A percentile compares a stretch with the other conserved stretches of the same genome.
phyloP scores from a whole-genome alignment of 2,113 vertebrate species.

The Xiphorhynchus elegans region DNA sequence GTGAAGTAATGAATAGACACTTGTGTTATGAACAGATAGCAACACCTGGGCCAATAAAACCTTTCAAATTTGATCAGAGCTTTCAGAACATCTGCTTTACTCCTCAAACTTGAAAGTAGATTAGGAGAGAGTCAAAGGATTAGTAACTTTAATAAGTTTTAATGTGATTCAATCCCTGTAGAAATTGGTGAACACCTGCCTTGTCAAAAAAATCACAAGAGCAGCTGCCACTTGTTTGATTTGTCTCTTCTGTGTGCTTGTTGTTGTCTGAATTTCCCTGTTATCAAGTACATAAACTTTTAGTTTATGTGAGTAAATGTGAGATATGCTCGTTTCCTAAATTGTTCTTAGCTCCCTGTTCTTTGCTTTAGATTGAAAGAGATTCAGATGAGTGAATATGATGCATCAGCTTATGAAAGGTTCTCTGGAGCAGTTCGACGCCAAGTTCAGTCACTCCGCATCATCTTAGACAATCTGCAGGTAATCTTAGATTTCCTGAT shows the following conservation, averaged over 20 bases:
- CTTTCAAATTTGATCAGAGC: not conserved
- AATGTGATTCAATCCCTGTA: not conserved
- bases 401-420: slow-evolving; percentile 87
- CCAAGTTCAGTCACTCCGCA: slow-evolving; percentile 90
- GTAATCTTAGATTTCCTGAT: slow-evolving; percentile 64
- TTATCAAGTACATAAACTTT: not conserved
- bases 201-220: not conserved
- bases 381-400: slow-evolving; percentile 95
- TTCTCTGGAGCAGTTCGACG: slow-evolving; percentile 88
- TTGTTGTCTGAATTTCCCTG: not conserved
- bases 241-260: not conserved
- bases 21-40: not conserved
- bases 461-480: slow-evolving; percentile 95
- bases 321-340: not conserved
- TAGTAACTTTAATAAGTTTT: not conserved
- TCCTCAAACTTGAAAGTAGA: not conserved
- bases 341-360: not conserved
- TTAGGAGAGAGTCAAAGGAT: not conserved
- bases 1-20: slow-evolving; percentile 15
- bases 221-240: not conserved
- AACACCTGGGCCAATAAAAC: slow-evolving; percentile 16
- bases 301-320: not conserved
- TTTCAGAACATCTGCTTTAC: not conserved
- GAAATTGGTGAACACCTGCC: not conserved
- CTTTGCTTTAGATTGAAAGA: slow-evolving; percentile 85